A percentile compares a stretch with the other conserved stretches of the same genome.
phyloP scores from a whole-genome alignment of 2,113 vertebrate genomes.

The Clarias gariepinus region DNA sequence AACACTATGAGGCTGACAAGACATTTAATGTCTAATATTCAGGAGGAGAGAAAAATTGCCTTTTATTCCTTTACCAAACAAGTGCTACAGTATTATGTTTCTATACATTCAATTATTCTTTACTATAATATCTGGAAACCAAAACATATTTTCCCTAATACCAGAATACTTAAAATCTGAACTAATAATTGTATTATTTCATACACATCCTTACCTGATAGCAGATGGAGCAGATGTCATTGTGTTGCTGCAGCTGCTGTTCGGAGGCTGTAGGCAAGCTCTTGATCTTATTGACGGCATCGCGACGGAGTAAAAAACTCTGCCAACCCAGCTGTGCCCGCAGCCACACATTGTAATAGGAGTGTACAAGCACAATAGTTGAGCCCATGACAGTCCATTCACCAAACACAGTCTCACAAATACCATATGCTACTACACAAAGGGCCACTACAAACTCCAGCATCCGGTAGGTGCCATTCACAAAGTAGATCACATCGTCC shows the following conservation, averaged over 20 bases:
- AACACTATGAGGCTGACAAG: neutral
- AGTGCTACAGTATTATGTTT: neutral
- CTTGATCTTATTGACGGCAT: slow-evolving; percentile 97
- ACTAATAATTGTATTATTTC: neutral
- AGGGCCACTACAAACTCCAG: slow-evolving; percentile 94
- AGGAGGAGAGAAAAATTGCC: neutral
- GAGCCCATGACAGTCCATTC: slow-evolving; percentile 99
- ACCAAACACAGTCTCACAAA: slow-evolving; percentile 93
- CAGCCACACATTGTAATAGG: slow-evolving; percentile 96
- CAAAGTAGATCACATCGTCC: slow-evolving; percentile 97
- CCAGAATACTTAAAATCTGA: neutral
- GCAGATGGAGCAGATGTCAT: slow-evolving; percentile 98
- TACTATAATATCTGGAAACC: neutral
- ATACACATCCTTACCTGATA: slow-evolving; percentile 81
- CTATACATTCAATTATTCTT: neutral
- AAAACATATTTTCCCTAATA: neutral
- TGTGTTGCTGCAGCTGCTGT: slow-evolving; percentile 89
- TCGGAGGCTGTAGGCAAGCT: slow-evolving; percentile 86
- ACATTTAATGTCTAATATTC: neutral
- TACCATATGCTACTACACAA: slow-evolving; percentile 93
- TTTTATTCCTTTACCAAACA: neutral
- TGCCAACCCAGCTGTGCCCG: slow-evolving; percentile 97
- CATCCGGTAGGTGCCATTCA: slow-evolving; percentile 93
- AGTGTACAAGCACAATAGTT: slow-evolving; percentile 97
- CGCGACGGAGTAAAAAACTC: slow-evolving; percentile 94